These are phyloP conservation scores for Pycnonotus jocosus DNA, from an alignment of 2,113 vertebrate species.

Conservation along the genomic window DNA sequence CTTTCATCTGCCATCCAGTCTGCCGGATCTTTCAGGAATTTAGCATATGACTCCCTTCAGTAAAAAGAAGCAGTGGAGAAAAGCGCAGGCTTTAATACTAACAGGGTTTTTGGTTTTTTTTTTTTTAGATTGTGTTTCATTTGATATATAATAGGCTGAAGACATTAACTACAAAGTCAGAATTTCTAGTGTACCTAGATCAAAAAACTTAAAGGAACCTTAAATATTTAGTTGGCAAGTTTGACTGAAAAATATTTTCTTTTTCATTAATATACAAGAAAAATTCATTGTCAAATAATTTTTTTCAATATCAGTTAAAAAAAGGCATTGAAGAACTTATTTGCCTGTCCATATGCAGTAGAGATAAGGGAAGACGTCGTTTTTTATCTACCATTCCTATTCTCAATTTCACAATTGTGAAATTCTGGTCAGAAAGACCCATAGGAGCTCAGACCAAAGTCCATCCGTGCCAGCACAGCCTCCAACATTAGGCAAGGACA, in stretches of 20 bases:
- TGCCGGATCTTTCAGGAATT: neutral
- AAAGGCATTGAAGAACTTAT: neutral
- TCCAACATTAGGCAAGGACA: neutral
- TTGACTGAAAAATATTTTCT: neutral
- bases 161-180: neutral
- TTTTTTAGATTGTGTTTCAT: neutral
- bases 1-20: neutral
- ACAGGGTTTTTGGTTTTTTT: neutral
- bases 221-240: neutral
- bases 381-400: neutral
- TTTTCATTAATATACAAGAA: neutral
- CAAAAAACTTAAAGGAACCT: neutral
- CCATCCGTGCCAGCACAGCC: neutral
- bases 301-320: neutral
- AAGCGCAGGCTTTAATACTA: neutral
- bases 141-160: neutral
- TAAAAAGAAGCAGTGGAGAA: neutral
- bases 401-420: neutral
- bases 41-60: neutral
- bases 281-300: neutral
- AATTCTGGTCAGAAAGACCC: neutral
- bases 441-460: neutral
- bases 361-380: neutral
- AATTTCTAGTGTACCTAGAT: neutral
- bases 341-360: neutral